Conservation (phyloP, 2,113 vertebrate genomes). For the Psittacula cyanocephala region DNA sequence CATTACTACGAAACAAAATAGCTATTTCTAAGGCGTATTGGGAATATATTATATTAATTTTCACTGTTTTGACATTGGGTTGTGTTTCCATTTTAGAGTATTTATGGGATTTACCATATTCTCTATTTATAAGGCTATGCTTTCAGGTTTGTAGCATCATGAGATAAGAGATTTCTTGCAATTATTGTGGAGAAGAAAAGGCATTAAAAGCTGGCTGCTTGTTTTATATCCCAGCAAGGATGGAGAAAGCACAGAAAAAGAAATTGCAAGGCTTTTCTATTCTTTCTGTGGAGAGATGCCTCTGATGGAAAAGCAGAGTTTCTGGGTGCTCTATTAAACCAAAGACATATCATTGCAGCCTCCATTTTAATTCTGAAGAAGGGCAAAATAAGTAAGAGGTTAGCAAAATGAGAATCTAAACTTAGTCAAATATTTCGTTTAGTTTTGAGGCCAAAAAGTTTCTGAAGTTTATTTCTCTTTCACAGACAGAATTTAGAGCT, state of each 20-base stretch:
- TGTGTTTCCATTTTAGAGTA: background rate
- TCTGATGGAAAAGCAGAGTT: background rate
- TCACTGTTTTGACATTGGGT: background rate
- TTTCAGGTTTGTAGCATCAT: background rate
- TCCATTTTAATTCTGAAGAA: background rate
- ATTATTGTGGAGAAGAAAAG: background rate
- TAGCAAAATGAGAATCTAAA: constrained; percentile 59
- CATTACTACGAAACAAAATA: background rate
- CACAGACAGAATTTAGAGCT: constrained; percentile 55
- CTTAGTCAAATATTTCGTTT: constrained; percentile 46
- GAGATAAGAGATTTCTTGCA: background rate
- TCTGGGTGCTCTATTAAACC: constrained; percentile 19
- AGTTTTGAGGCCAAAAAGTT: constrained; percentile 46
- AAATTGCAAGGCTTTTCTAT: background rate
- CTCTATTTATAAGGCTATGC: background rate
- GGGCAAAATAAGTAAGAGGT: background rate
- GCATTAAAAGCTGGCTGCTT: background rate
- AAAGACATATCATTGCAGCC: background rate
- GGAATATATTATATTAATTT: constrained; percentile 10
- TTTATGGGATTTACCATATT: background rate
- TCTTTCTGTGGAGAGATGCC: background rate
- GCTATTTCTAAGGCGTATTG: background rate
- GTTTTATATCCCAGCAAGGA: background rate
- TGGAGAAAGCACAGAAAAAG: background rate
- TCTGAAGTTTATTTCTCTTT: constrained; percentile 65